Evolutionary conservation across 37 sponge, comb jelly and placozoan species (phyloP).

Genomic region (Ephydatia muelleri): DNA sequence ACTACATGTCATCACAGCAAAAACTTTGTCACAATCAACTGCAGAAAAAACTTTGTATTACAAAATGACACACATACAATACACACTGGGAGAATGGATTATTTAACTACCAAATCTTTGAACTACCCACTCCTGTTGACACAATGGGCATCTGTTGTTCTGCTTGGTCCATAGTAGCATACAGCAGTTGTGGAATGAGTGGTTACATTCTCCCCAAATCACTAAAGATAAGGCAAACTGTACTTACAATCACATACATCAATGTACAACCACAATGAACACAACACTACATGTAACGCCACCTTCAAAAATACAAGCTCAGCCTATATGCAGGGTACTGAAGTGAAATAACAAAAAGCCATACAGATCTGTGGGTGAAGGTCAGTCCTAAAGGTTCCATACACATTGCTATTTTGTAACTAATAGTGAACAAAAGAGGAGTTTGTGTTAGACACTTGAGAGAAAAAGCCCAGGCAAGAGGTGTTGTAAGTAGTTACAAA

Average conservation of each 20-base stretch:
- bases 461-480: no score
- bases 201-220: conserved; percentile 99
- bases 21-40: neutral
- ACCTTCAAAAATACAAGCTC: no score
- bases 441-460: no score
- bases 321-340: neutral
- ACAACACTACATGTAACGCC: neutral
- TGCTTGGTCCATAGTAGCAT: conserved; percentile 95
- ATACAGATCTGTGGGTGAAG: no score
- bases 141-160: conserved; percentile 95
- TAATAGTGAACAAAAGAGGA: no score
- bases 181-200: conserved; percentile 97
- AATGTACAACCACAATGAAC: neutral
- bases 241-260: neutral
- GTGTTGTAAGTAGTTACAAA: no score
- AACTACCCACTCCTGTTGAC: conserved; percentile 95
- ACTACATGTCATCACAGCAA: neutral
- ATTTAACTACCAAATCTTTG: conserved; percentile 86
- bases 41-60: neutral
- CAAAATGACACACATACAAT: neutral
- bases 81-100: neutral
- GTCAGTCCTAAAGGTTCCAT: no score
- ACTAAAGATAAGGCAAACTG: conserved; percentile 40
- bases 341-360: no score
- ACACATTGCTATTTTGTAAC: no score